Base-by-base conservation (phyloP, 2,888 invertebrate species). In the Stictocephala bisonia region DNA sequence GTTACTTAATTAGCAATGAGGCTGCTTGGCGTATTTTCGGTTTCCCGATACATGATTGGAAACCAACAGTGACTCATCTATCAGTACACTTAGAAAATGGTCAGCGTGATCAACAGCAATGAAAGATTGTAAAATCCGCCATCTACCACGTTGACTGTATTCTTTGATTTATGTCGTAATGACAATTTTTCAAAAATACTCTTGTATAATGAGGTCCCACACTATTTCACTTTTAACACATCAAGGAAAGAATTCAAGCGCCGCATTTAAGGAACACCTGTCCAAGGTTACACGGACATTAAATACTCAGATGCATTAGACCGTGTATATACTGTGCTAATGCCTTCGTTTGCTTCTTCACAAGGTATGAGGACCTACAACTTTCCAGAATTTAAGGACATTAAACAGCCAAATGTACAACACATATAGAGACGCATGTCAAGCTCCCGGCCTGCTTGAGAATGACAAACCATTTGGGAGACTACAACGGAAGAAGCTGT, bases 351-450 rank as follows among this genome's bases (percentile, higher is more conserved):
- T 0, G 44, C 79, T 6, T 68, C 71, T n/a, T n/a, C n/a, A n/a
- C n/a, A n/a, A n/a, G n/a, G n/a, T n/a, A n/a, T n/a, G n/a, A n/a
- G n/a, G n/a, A 67, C 6, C 20, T 20, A 48, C 27, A 24, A 79
- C 78, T 53, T 82, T 82, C 79, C 56, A 50, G 56, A 75, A 77
- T 68, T 74, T 83, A 31, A 80, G 78, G 79, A 83, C 76, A 15
- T 78, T 82, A 13, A 75, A 83, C 68, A 80, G 80, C 18, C 72
- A 73, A 41, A 41, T 78, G 26, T 73, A 75, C 74, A 41, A 41
- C 41, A 82, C 81, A 18, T 84, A 11, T 11, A 35, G 35, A 35
- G 7, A 7, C 11, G 35, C 35, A 11, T 7, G 35, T 11, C 35
- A n/a, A n/a, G n/a, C n/a, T n/a, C n/a, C n/a, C n/a, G n/a, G n/a